A percentile compares a stretch with the other conserved stretches of the same genome.
Conservation (phyloP, 2,797 vertebrate genomes). For the Pseudochirops corinnae region DNA sequence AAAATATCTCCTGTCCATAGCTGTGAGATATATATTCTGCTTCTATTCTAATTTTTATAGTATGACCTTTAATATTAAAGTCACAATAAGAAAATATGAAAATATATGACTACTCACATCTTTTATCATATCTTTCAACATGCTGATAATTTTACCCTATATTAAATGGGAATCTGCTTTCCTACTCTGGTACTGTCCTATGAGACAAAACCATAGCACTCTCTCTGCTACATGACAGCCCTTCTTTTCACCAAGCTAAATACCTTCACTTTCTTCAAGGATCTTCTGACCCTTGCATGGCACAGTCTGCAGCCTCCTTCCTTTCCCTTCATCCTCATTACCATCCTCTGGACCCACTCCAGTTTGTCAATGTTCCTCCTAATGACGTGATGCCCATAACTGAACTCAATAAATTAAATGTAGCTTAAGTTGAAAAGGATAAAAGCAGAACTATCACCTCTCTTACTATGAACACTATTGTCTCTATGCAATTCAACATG, state of each 20-base stretch:
- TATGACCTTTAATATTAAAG: not conserved
- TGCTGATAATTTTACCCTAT: not conserved
- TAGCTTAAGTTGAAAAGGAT: not conserved
- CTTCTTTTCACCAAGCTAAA: too few relatives aligned
- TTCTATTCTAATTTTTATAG: too few relatives aligned
- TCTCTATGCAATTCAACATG: not conserved
- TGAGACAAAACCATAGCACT: not conserved
- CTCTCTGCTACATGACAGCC: too few relatives aligned
- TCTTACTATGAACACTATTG: not conserved
- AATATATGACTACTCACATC: not conserved
- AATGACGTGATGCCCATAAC: not conserved
- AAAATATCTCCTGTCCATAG: not conserved
- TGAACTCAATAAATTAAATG: not conserved
- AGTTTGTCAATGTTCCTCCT: not conserved
- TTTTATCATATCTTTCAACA: not conserved
- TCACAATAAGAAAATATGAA: not conserved
- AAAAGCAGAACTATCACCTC: not conserved
- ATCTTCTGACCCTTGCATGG: not conserved
- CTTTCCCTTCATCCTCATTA: not conserved
- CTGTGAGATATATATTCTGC: too few relatives aligned
- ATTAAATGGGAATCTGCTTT: not conserved
- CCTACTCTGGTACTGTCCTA: not conserved
- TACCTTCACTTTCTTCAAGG: not conserved
- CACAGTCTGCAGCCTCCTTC: not conserved
- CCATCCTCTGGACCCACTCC: not conserved